phyloP scores from a whole-genome alignment of 35 echinoderm and acorn worm species.

The Lytechinus pictus region DNA sequence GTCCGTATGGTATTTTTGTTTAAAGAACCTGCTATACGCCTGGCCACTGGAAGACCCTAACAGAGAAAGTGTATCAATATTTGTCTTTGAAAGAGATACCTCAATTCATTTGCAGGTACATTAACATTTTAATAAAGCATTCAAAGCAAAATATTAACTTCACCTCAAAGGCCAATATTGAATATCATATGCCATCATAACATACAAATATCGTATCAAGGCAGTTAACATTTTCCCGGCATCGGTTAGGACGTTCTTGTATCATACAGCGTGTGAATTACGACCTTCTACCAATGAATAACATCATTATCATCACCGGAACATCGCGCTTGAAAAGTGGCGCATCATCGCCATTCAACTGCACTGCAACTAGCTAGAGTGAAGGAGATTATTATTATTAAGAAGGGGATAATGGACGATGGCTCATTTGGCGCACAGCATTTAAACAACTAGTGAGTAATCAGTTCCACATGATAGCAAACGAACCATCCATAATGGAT shows the following conservation, averaged over 20 bases:
- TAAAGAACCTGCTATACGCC: no score
- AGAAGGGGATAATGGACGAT: background rate
- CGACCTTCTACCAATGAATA: background rate
- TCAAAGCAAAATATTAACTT: background rate
- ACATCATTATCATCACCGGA: background rate
- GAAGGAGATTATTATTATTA: background rate
- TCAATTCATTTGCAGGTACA: no score
- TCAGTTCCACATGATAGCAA: constrained; percentile 2
- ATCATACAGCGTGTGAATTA: background rate
- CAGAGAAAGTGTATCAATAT: no score
- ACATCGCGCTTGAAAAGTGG: background rate
- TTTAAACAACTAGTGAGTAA: constrained; percentile 14
- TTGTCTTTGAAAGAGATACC: no score
- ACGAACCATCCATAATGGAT: constrained; percentile 10
- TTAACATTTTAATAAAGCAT: background rate
- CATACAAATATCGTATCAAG: background rate
- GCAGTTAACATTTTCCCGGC: background rate
- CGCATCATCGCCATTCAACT: constrained; percentile 7
- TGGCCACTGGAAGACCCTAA: no score
- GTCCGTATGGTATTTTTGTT: no score
- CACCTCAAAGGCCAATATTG: background rate
- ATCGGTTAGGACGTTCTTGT: background rate
- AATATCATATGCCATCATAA: background rate
- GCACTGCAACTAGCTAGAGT: background rate
- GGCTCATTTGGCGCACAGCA: background rate